These are phyloP conservation scores for Athene noctua DNA, from an alignment of 2,113 vertebrate genomes.

Conservation along the genomic window DNA sequence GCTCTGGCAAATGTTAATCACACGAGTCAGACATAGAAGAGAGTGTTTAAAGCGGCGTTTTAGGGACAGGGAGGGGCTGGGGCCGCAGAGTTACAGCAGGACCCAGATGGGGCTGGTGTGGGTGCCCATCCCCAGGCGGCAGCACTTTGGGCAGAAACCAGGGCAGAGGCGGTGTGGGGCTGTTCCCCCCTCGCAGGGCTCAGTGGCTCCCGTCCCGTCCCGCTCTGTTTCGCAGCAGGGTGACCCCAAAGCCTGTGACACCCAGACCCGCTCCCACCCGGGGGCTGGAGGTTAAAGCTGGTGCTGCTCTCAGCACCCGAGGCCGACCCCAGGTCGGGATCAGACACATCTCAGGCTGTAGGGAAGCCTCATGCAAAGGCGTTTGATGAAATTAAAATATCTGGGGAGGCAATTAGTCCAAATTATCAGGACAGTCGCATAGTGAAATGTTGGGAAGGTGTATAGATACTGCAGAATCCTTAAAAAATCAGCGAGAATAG, in stretches of 20 bases:
- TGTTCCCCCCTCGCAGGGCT: neutral
- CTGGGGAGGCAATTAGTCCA: neutral
- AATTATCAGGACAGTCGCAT: neutral
- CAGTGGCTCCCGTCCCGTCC: fast-evolving
- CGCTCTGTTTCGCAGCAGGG: fast-evolving
- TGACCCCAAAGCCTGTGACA: neutral
- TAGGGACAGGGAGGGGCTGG: neutral
- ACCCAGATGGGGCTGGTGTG: neutral
- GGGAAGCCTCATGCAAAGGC: neutral
- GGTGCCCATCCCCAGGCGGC: neutral
- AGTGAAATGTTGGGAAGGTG: neutral
- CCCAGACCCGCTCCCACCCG: fast-evolving
- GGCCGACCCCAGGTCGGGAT: fast-evolving
- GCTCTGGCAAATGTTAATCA: neutral
- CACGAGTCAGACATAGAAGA: neutral
- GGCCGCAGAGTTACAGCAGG: neutral
- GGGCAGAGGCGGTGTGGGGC: fast-evolving
- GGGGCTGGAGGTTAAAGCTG: neutral
- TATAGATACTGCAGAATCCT: neutral
- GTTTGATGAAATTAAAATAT: neutral
- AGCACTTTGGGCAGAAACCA: neutral
- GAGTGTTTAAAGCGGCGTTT: neutral
- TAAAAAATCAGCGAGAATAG: neutral
- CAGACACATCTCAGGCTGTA: neutral
- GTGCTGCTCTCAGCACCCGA: fast-evolving